Evolutionary conservation across 2,888 invertebrate species (phyloP).

Genomic region (Campoplex nolae): DNA sequence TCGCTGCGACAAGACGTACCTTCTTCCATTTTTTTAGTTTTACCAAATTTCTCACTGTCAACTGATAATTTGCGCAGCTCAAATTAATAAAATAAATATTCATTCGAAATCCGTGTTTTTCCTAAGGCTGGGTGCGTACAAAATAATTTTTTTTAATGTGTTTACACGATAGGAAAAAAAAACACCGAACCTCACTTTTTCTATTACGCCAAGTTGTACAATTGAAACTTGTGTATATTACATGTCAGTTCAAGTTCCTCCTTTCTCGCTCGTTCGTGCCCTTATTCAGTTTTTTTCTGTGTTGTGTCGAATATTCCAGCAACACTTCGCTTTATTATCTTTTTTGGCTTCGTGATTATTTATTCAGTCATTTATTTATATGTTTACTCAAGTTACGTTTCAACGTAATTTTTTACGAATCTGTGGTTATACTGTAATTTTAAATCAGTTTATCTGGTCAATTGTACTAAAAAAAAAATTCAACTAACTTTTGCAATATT

Average conservation of each 20-base stretch:
- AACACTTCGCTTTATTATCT: neutral
- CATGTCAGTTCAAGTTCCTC: neutral
- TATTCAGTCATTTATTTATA: neutral
- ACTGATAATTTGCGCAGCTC: neutral
- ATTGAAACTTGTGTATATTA: constrained; percentile 34
- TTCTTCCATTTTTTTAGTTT: constrained; percentile 16
- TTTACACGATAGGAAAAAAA: neutral
- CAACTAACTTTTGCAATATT: neutral
- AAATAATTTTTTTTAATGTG: neutral
- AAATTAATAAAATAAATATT: neutral
- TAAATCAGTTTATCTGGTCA: neutral
- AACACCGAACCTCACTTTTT: constrained; percentile 54
- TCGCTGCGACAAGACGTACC: constrained; percentile 37
- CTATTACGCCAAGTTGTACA: constrained; percentile 22
- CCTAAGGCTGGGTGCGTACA: constrained; percentile 36
- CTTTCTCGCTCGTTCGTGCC: neutral
- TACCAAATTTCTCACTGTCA: constrained; percentile 7
- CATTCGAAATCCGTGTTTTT: neutral
- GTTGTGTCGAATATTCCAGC: neutral
- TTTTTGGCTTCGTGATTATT: neutral
- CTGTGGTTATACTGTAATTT: neutral
- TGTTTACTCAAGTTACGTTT: neutral
- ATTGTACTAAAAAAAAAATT: neutral
- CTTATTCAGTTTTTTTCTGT: neutral
- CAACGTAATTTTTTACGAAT: neutral